phyloP scores from a whole-genome alignment of 2,113 vertebrate genomes.

The Scartelaos histophorus region DNA sequence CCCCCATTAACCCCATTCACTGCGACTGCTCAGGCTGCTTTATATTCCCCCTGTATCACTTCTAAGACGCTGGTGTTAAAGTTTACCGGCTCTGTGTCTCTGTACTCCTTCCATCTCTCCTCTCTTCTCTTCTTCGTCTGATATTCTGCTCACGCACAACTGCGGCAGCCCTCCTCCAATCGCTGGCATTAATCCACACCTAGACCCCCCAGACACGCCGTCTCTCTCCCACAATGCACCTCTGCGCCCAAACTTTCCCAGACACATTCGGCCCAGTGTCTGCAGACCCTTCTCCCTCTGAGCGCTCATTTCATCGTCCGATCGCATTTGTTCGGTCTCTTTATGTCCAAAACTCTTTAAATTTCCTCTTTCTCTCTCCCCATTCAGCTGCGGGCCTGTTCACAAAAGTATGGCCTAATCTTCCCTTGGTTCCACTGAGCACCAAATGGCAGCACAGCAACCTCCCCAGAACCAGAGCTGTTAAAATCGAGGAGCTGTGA shows the following conservation, averaged over 20 bases:
- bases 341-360: slow-evolving; percentile 63
- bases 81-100: slow-evolving; percentile 47
- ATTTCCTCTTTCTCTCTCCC: slow-evolving; percentile 62
- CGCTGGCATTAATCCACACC: slow-evolving; percentile 80
- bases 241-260: slow-evolving; percentile 79
- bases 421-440: slow-evolving; percentile 54
- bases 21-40: slow-evolving; percentile 12
- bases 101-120: slow-evolving; percentile 52
- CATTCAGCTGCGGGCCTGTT: slow-evolving; percentile 52
- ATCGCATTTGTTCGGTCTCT: slow-evolving; percentile 62
- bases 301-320: slow-evolving; percentile 56
- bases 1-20: slow-evolving; percentile 5
- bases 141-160: slow-evolving; percentile 80
- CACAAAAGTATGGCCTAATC: slow-evolving; percentile 68
- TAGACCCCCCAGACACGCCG: slow-evolving; percentile 73
- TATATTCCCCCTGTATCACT: slow-evolving; percentile 16
- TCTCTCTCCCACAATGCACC: slow-evolving; percentile 77
- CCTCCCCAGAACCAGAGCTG: slow-evolving; percentile 19
- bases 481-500: not conserved
- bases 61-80: slow-evolving; percentile 26
- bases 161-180: slow-evolving; percentile 80
- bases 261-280: slow-evolving; percentile 70
- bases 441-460: slow-evolving; percentile 49
- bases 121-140: slow-evolving; percentile 50
- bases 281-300: slow-evolving; percentile 56